phyloP scores from a whole-genome alignment of 2,888 invertebrate genomes.

The Tiphia femorata region DNA sequence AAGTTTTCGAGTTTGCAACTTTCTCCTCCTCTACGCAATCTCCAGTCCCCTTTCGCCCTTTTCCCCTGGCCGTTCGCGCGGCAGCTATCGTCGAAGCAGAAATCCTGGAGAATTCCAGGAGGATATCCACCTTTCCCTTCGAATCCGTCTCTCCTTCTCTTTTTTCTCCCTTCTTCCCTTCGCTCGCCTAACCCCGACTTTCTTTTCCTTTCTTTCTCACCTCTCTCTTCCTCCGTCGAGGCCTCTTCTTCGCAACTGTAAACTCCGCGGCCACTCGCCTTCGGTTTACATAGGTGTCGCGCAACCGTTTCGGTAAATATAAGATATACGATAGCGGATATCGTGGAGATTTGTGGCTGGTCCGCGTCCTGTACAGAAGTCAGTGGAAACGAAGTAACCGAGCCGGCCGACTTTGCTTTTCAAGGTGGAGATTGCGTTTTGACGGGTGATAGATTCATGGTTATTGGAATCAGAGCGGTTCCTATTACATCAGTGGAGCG shows the following conservation, averaged over 20 bases:
- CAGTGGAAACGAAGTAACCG: no score
- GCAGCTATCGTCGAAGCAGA: slow-evolving; percentile 21
- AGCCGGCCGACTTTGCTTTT: no score
- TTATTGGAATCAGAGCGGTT: slow-evolving; percentile 77
- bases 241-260: slow-evolving; percentile 4
- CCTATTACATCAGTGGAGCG: slow-evolving; percentile 36
- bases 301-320: slow-evolving; percentile 35
- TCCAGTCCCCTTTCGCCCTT: slow-evolving; percentile 34
- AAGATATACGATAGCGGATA: slow-evolving; percentile 57
- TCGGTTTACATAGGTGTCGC: slow-evolving; percentile 50
- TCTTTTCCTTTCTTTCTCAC: slow-evolving; percentile 22
- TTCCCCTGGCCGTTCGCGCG: slow-evolving; percentile 8
- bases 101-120: slow-evolving; percentile 37
- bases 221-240: slow-evolving; percentile 12
- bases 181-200: not conserved
- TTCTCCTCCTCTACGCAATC: slow-evolving; percentile 52
- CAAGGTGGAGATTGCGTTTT: slow-evolving; percentile 77
- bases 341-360: slow-evolving; percentile 58
- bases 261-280: slow-evolving; percentile 19
- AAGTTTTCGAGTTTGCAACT: slow-evolving; percentile 60
- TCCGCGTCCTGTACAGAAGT: slow-evolving; percentile 51
- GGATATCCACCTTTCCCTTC: slow-evolving; percentile 7
- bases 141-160: slow-evolving; percentile 4
- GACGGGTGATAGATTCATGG: slow-evolving; percentile 85
- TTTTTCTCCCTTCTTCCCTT: slow-evolving; percentile 14